Percentiles rank a stretch among this genome's conserved stretches.
phyloP scores from a whole-genome alignment of 2,888 invertebrate genomes.

The Capitulum mitella region DNA sequence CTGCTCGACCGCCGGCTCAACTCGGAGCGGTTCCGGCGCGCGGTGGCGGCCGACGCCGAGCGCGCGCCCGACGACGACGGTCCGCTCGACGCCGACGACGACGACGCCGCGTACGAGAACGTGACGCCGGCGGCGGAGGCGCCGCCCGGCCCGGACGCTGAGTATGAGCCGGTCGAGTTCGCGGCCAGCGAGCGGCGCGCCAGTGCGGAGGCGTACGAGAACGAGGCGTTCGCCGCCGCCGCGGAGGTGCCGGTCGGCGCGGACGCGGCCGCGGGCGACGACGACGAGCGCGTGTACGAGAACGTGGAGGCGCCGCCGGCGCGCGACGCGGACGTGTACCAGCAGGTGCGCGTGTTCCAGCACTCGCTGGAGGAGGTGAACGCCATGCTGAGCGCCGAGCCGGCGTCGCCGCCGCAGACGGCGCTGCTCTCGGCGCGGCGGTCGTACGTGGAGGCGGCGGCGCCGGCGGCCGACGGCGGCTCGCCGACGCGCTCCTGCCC shows the following conservation, averaged over 20 bases:
- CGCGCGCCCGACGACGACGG: background rate
- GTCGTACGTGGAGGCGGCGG: background rate
- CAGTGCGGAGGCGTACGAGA: conserved; percentile 33
- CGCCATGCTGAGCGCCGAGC: conserved; percentile 45
- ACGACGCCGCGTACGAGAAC: conserved; percentile 30
- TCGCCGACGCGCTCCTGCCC: conserved; percentile 19
- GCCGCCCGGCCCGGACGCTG: conserved; percentile 28
- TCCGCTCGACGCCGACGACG: background rate
- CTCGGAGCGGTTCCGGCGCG: conserved; percentile 23
- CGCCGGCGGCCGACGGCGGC: background rate
- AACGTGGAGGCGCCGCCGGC: conserved; percentile 14
- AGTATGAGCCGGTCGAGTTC: conserved; percentile 35
- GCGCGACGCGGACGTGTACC: conserved; percentile 52
- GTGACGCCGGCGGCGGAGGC: conserved; percentile 13
- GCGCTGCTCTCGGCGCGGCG: background rate
- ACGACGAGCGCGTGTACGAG: conserved; percentile 28
- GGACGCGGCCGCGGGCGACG: background rate
- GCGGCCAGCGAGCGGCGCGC: conserved; percentile 26
- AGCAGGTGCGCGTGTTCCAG: conserved; percentile 66
- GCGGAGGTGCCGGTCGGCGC: conserved; percentile 25
- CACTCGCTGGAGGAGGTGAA: conserved; percentile 68
- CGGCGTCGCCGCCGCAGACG: background rate
- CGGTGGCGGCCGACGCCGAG: conserved; percentile 19
- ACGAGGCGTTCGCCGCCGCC: conserved; percentile 32
- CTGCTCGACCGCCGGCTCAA: conserved; percentile 6